Evolutionary conservation across 2,113 vertebrate genomes (phyloP).

Genomic region (Hemibates koningsi): DNA sequence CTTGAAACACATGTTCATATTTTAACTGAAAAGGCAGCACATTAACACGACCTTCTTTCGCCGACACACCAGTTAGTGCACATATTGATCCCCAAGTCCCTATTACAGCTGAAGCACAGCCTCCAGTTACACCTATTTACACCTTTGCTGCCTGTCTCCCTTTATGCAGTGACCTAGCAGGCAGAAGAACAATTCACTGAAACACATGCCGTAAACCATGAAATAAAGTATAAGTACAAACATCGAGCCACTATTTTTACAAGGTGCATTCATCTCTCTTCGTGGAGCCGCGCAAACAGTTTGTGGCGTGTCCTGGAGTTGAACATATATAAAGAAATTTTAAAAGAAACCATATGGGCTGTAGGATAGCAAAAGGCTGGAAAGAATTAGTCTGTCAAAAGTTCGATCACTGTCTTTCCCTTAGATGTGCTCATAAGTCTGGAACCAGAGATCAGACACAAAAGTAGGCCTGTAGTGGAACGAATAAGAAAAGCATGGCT

Average conservation of each 20-base stretch:
- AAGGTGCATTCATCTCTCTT: neutral
- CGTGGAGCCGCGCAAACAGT: neutral
- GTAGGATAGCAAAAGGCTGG: slow-evolving; percentile 24
- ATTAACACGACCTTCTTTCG: slow-evolving; percentile 49
- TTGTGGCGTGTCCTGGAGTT: neutral
- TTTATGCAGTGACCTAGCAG: neutral
- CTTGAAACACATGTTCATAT: slow-evolving; percentile 11
- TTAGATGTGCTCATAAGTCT: slow-evolving; percentile 20
- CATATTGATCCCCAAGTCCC: slow-evolving; percentile 47
- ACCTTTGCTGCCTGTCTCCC: neutral
- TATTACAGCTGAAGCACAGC: slow-evolving; percentile 22
- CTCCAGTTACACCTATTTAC: slow-evolving; percentile 36
- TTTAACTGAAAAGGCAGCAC: neutral
- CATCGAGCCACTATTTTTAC: neutral
- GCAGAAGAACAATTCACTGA: slow-evolving; percentile 14
- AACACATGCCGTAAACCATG: neutral
- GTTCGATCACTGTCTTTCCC: slow-evolving; percentile 27
- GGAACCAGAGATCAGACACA: slow-evolving; percentile 19
- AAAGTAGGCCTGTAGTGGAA: slow-evolving; percentile 11
- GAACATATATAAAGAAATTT: neutral
- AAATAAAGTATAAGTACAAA: neutral
- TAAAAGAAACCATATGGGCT: slow-evolving; percentile 60
- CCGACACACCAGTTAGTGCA: slow-evolving; percentile 11
- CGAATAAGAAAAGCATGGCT: slow-evolving; percentile 32
- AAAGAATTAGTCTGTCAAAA: slow-evolving; percentile 55